Base-by-base conservation (phyloP, 2,797 vertebrate species). In the Sebastiscus tertius region DNA sequence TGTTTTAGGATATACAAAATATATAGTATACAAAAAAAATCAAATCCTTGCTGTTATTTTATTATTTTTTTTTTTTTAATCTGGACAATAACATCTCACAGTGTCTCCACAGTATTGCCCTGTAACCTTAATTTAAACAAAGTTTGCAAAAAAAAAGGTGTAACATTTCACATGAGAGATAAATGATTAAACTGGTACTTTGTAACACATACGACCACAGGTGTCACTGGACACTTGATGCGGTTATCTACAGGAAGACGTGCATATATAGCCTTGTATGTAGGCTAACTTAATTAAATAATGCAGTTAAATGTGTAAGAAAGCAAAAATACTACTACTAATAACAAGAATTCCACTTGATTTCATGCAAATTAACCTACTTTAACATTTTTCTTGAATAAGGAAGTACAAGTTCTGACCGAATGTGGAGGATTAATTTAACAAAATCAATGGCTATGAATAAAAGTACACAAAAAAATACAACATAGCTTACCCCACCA, bases 131-230 rank as follows among this genome's bases (percentile, higher is more conserved):
- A 33, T 56, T 58, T 8, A 3, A 31, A 20, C 20, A 59, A 4
- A 52, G 5, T 22, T 29, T 12, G 9, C 22, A 42, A 36, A 46
- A 36, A 46, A 36, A 49, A 8, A 58, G 2, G 31, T 54, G 22
- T 65, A 22, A 6, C 13, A 22, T 75, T 66, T 63, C 20, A 59
- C 58, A 39, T 31, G 4, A 29, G 5, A 56, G 24, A 62, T 82
- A 31, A 66, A 76, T 74, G 18, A 79, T 84, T 77, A 8, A 82
- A 54, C 11, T 18, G 46, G 16, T 46, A 56, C 58, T 88, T 84
- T 83, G 59, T 77, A 71, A 59, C 20, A 86, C 12, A 67, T 18
- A 12, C 5, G 61, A 54, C 65, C 72, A 89, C 87, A 89, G 75
- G 91, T 87, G 85, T 84, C 64, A 81, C 59, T 24, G 16, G 27